Base-by-base conservation (phyloP, 1,140 invertebrate species). In the Leptonema lineaticorne region DNA sequence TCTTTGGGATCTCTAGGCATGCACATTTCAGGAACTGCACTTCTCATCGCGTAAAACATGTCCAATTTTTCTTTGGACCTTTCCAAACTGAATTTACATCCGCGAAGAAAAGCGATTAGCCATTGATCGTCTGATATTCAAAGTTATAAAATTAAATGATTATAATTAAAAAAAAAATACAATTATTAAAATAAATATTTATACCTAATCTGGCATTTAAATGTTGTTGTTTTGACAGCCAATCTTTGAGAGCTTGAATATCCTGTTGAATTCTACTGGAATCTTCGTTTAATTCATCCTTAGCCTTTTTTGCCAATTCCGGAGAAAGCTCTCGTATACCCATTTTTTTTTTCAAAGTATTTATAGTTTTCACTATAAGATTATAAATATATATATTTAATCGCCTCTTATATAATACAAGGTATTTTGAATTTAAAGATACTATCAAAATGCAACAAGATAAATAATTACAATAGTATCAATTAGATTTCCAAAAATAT, bases 61-160 rank as follows among this genome's bases (percentile, higher is more conserved):
- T 94, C 92, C 48, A 94, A 75, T 79, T 94, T 94, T 71, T 84
- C 83, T 78, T 94, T 94, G 18, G 88, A 88, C 75, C 90, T 90
- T 75, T 93, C 91, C 68, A 93, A 75, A 20, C 90, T 92, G 75
- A 90, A 92, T 81, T 93, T 94, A 77, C 90, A 91, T 7, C 92
- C 92, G 28, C 92, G 83, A 22, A 94, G 77, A 78, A 93, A 94
- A 0, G 89, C 90, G 76, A 89, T 85, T 16, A 93, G 76, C 75
- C 89, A 85, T 64, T 85, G 78, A 69, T 92, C 90, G 78, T 92
- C 89, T 91, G 74, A 53, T 63, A 68, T 69, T 69, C 57, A 64
- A 67, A 22, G 63, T 48, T 66, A 45, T 64, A 37, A 67, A 63
- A 24, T 6, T 24, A 2, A 53, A 6, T 53, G n/a, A 3, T 27